Percentiles rank a stretch among this genome's conserved stretches.
phyloP scores from a whole-genome alignment of 2,888 invertebrate species.

The Brachyopa scutellaris region DNA sequence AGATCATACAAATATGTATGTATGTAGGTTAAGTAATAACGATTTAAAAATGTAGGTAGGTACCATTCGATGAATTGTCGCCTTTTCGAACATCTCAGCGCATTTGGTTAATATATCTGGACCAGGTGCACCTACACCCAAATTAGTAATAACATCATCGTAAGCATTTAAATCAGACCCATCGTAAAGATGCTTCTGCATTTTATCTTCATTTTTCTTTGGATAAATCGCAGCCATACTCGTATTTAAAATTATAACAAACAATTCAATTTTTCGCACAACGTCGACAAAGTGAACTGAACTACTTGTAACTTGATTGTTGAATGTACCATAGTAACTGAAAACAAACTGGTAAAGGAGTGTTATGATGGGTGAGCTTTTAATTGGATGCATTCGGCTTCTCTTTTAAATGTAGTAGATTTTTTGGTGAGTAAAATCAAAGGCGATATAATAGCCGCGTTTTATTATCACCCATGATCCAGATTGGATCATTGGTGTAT shows the following conservation, averaged over 20 bases:
- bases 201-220: conserved; percentile 72
- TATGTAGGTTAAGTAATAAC: too few species aligned
- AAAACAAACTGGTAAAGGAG: too few species aligned
- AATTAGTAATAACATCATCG: conserved; percentile 80
- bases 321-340: too few species aligned
- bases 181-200: conserved; percentile 82
- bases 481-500: too few species aligned
- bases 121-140: conserved; percentile 84
- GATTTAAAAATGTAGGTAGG: conserved; percentile 2
- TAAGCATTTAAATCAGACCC: conserved; percentile 82
- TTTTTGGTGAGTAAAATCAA: too few species aligned
- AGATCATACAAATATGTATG: neutral
- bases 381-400: too few species aligned
- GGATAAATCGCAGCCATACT: conserved; percentile 18
- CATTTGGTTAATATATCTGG: conserved; percentile 83
- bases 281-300: too few species aligned
- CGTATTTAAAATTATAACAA: neutral
- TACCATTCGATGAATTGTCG: conserved; percentile 83
- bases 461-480: too few species aligned
- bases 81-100: conserved; percentile 81
- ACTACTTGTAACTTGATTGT: neutral
- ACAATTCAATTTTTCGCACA: neutral
- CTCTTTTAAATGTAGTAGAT: too few species aligned
- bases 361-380: too few species aligned
- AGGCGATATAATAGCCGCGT: too few species aligned